Evolutionary conservation across 23 tunicate species (phyloP), one percentile per base, ranked within the genome.

Genomic region (Halocynthia aurantium): DNA sequence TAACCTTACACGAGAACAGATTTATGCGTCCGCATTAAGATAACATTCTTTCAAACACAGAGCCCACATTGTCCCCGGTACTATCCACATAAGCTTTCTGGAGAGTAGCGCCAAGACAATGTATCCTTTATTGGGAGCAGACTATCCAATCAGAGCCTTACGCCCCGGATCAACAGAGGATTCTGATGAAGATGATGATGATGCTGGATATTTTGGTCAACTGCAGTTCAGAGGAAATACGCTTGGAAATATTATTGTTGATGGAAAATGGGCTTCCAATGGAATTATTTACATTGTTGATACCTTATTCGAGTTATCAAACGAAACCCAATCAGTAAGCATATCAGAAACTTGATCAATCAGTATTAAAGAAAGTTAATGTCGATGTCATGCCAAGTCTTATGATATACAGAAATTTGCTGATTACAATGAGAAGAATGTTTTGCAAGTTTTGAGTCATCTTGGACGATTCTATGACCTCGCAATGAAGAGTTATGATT

Each of bases 201-300:
- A 58, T 52, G 68, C 73, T 8, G 93, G 83, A 40, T 51, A 62
- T 49, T 88, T 82, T 77, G 95, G 87, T 15, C 50, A 50, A 18
- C 50, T 88, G 12, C 83, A 56, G 60, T 78, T 73, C 44, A 63
- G 70, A 8, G 50, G 58, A 21, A n/a, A 6, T 40, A 31, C 40
- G 5, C 52, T 11, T 53, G 96, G 82, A 5, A 75, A 75, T 6
- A 78, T 89, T 50, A 50, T 89, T 21, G 71, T 79, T 6, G 61
- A 76, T 57, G 73, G 77, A 40, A 54, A 63, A 6, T 73, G 71
- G 80, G 88, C 88, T n/a, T 11, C 88, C 8, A 89, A 84, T 76
- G 96, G 96, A 6, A 57, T 89, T 49, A 76, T 84, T 49, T 89
- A 89, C 53, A 51, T 89, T 67, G 71, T 76, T 7, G 96, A 89